Base-by-base conservation (phyloP, 2,888 invertebrate species). In the Cinara cedri region DNA sequence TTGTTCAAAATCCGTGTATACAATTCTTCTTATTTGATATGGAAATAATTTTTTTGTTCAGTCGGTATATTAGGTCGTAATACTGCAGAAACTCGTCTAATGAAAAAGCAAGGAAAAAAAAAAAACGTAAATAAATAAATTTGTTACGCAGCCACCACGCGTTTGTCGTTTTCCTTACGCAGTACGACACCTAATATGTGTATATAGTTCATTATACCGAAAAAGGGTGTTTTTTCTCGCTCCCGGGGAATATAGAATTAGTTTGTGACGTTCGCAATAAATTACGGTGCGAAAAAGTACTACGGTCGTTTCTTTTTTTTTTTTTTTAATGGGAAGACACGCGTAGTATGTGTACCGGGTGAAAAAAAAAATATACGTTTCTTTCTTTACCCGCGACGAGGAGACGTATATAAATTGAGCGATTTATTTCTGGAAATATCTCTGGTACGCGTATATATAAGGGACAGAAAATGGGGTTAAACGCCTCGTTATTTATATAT, bases 211-310 rank as follows among this genome's bases (percentile, higher is more conserved):
- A 49, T 78, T 68, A 60, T 78, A 0, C 21, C 46, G 4, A 57
- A 49, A 65, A 63, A 49, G 49, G 68, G 68, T 78, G 68, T 78
- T n/a, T 49, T 78, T 78, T 68, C 57, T 68, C 66, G 21, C 49
- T 34, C 21, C 34, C 3, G 57, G 68, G 68, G 66, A 68, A 76
- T 62, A 70, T 34, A 49, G 76, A 78, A 78, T 78, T 78, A 78
- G 76, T 78, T 60, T 19, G 57, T 78, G 76, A 78, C 76, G 76
- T 16, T 68, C 26, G 68, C 76, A 60, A 78, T 78, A 78, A 78
- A 78, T 78, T 70, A 78, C n/a, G 68, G 26, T 60, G 76, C 76
- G 76, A 78, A 78, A 76, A 78, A 78, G 68, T 68, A 78, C 57
- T 68, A 78, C 57, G 57, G 76, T 21, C 49, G n/a, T n/a, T n/a